Base-by-base conservation (phyloP, 1,140 invertebrate genomes). In the Dryas iulia region DNA sequence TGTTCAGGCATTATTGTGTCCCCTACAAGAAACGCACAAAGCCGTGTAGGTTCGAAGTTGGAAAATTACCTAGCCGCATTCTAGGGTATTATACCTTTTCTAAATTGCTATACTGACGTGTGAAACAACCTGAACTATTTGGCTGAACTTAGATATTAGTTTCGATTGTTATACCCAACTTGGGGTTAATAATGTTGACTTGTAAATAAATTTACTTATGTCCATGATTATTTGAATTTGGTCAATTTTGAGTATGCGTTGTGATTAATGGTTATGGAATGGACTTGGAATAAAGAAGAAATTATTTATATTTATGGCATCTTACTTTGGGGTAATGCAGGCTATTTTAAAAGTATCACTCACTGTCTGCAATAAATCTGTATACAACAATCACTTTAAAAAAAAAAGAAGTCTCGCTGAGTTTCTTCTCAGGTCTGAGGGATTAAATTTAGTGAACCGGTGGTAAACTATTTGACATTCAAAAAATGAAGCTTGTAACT, bases 1-100 rank as follows among this genome's bases (percentile, higher is more conserved):
- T 76, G 68, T 76, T 62, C 67, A 25, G 52, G 71, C 71, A 76
- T 73, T 78, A 76, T 68, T 72, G 65, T 74, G 77, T 72, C 66
- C 66, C 68, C 59, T 71, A 67, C 71, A 72, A 71, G 71, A 71
- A 69, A 63, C 69, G 35, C 59, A 68, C 65, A 61, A 59, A 73
- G 57, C 69, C 59, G 73, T 73, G 74, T 77, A 74, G 74, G 77
- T 71, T 69, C 52, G 31, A 65, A 68, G 39, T 56, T 62, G 70
- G 54, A 57, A 68, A 69, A 74, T 74, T 74, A 68, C 62, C 53
- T 39, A 33, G 39, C 53, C 66, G 57, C 67, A 74, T 74, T 74
- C 69, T 67, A 54, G 53, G 66, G 52, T 59, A 71, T 71, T 74
- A 74, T 69, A 28, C 66, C 69, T 74, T 74, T 69, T 71, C 64